Evolutionary conservation across 2,113 vertebrate genomes (phyloP).

Genomic region (Xiphorhynchus elegans): DNA sequence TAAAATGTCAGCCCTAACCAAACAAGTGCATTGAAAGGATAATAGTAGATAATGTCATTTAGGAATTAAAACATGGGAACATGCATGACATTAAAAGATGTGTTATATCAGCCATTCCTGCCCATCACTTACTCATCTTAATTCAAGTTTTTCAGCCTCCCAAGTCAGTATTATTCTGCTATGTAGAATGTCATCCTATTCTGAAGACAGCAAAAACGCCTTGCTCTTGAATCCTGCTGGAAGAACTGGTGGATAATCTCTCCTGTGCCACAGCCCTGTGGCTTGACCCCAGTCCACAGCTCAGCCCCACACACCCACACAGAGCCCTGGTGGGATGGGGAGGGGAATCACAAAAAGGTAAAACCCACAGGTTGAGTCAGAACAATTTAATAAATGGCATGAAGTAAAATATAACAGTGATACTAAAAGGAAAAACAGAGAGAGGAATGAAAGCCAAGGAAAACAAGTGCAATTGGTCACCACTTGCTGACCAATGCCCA

Average conservation of each 20-base stretch:
- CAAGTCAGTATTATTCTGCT: background rate
- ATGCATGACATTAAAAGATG: background rate
- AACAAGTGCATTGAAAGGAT: slow-evolving; percentile 8
- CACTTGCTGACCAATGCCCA: background rate
- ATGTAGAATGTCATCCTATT: background rate
- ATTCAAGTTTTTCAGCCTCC: background rate
- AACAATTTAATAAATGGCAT: background rate
- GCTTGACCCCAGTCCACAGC: background rate
- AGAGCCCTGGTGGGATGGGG: background rate
- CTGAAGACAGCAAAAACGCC: background rate
- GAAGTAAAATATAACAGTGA: background rate
- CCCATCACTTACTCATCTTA: background rate
- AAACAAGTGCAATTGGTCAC: background rate
- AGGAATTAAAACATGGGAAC: background rate
- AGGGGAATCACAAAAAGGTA: background rate
- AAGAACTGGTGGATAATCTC: background rate
- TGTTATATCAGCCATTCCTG: background rate
- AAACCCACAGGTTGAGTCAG: fast-evolving
- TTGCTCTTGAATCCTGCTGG: background rate
- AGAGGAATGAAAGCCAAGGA: background rate
- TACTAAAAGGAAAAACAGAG: background rate
- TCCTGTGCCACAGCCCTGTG: background rate
- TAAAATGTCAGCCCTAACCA: slow-evolving; percentile 29
- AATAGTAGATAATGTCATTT: slow-evolving; percentile 1
- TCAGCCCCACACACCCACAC: background rate